Evolutionary conservation across 2,113 vertebrate genomes (phyloP), one percentile per base, ranked within the genome.

Genomic region (Oreotrochilus melanogaster): DNA sequence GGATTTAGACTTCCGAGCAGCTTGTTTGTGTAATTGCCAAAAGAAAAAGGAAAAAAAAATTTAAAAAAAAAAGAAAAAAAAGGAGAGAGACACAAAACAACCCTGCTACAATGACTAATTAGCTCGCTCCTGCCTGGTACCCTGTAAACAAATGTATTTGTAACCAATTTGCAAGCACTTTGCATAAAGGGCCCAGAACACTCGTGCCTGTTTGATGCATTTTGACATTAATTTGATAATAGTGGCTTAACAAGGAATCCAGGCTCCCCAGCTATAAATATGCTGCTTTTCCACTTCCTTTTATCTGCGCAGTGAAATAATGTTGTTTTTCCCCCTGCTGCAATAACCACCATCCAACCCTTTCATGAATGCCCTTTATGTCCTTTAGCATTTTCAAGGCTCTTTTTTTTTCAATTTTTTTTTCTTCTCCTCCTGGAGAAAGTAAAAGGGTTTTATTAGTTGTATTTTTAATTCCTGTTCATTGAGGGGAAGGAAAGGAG

Each of bases 211-310:
- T 97, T 97, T 97, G 97, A 97, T 97, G 97, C 95, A 93, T 96
- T 97, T 94, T 93, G 89, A 96, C 95, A 97, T 97, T 96, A 96
- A 97, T 97, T 97, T 97, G 95, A 97, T 91, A 94, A 97, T 84
- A 86, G 96, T 71, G 1, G 92, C 95, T 97, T 96, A 95, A 96
- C 87, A 97, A 96, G 95, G 91, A 97, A 96, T 95, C 92, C 94
- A 95, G 93, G 94, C 96, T 97, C 97, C 96, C 96, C 33, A 91
- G 91, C 96, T 97, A 96, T 93, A 97, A 97, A 97, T 95, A 96
- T 25, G 87, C 89, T 87, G 87, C 86, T 93, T 93, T 94, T 82
- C 93, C 80, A 92, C 86, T 96, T 96, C 96, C 96, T 97, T 97
- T 97, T 96, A 97, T 97, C 97, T 96, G 92, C 86, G 57, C 94